phyloP scores from a whole-genome alignment of 2,888 invertebrate genomes.

The Dolichomitus sp. region DNA sequence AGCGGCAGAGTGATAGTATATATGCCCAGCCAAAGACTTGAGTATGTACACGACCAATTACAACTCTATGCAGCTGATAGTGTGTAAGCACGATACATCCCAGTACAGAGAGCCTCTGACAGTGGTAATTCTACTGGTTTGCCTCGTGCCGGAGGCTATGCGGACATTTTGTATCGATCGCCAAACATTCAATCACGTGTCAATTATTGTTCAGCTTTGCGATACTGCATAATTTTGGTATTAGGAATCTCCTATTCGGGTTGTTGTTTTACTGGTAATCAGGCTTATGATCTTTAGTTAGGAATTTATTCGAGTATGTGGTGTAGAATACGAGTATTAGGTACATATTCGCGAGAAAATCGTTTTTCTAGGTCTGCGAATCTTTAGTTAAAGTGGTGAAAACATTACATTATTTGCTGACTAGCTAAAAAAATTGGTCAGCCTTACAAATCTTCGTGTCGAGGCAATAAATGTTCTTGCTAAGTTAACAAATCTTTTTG shows the following conservation, averaged over 20 bases:
- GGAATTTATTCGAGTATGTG: background rate
- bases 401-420: too few relatives aligned
- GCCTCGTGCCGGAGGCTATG: conserved; percentile 22
- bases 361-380: too few relatives aligned
- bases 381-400: too few relatives aligned
- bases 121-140: conserved; percentile 26
- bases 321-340: background rate
- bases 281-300: background rate
- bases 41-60: conserved; percentile 84
- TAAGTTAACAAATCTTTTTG: too few relatives aligned
- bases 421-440: too few relatives aligned
- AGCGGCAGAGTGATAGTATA: conserved; percentile 50
- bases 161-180: conserved; percentile 12
- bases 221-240: background rate
- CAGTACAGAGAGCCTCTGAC: conserved; percentile 8
- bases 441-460: too few relatives aligned
- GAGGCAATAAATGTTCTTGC: too few relatives aligned
- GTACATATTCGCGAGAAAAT: too few relatives aligned
- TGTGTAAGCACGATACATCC: conserved; percentile 78
- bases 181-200: conserved; percentile 43
- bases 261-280: conserved; percentile 12
- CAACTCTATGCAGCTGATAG: conserved; percentile 85
- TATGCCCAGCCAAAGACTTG: conserved; percentile 42
- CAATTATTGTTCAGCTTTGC: conserved; percentile 26
- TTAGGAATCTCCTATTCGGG: background rate